phyloP scores from a whole-genome alignment of 2,888 invertebrate species.

The Noctua janthe region DNA sequence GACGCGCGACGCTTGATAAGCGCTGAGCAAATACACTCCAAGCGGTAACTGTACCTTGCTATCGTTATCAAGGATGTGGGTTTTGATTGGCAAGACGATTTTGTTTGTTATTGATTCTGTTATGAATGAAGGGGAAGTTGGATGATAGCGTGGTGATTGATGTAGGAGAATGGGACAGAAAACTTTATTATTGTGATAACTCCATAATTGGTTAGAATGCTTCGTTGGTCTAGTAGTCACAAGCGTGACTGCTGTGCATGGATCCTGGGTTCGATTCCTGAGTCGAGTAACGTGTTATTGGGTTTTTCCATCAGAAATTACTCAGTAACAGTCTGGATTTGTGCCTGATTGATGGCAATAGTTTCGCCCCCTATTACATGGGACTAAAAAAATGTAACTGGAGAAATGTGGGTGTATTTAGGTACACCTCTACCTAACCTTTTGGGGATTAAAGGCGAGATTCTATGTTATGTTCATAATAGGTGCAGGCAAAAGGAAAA shows the following conservation, averaged over 20 bases:
- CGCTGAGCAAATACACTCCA: conserved; percentile 27
- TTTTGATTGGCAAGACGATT: conserved; percentile 4
- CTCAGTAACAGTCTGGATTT: too few species aligned
- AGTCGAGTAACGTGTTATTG: too few species aligned
- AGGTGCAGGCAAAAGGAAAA: neutral
- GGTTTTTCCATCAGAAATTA: too few species aligned
- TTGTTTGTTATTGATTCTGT: neutral
- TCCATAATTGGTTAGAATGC: neutral
- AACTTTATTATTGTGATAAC: too few species aligned
- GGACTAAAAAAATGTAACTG: neutral
- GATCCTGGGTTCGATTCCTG: too few species aligned
- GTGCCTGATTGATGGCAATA: too few species aligned
- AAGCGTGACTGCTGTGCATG: too few species aligned
- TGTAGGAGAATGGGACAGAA: too few species aligned
- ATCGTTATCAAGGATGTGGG: conserved; percentile 45
- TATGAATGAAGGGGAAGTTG: neutral
- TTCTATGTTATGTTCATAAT: neutral
- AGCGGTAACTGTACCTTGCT: neutral
- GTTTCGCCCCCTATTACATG: too few species aligned
- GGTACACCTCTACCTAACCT: neutral
- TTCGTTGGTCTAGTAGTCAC: too few species aligned
- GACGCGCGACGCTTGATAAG: conserved; percentile 35
- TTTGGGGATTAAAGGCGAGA: neutral
- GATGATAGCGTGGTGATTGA: neutral
- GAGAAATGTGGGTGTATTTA: neutral